Evolutionary conservation across 2,888 invertebrate genomes (phyloP).

Genomic region (Dicranocentrus wangi): DNA sequence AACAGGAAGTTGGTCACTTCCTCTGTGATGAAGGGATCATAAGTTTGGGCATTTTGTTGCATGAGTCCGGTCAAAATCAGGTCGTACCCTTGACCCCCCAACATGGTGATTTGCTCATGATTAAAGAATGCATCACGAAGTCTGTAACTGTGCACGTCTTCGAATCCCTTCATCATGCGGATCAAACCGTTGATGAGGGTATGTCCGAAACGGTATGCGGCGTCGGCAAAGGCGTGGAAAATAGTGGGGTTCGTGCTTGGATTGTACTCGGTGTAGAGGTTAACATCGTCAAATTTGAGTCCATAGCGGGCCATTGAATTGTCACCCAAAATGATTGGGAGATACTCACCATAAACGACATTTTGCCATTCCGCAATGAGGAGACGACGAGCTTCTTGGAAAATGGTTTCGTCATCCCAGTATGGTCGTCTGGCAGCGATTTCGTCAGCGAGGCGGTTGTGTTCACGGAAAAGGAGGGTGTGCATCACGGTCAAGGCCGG

Average conservation of each 20-base stretch:
- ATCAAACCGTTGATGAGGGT: conserved; percentile 70
- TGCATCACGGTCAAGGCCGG: conserved; percentile 71
- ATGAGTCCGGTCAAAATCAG: conserved; percentile 68
- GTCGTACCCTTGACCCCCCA: conserved; percentile 70
- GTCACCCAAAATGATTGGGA: conserved; percentile 70
- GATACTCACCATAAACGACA: conserved; percentile 70
- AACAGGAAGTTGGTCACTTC: conserved; percentile 71
- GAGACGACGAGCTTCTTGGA: conserved; percentile 71
- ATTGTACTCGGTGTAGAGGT: conserved; percentile 64
- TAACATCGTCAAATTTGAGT: conserved; percentile 55
- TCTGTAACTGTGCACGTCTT: conserved; percentile 63
- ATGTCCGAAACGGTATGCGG: conserved; percentile 71
- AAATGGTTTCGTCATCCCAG: conserved; percentile 70
- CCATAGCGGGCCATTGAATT: conserved; percentile 64
- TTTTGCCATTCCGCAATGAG: conserved; percentile 71
- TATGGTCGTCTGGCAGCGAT: conserved; percentile 64
- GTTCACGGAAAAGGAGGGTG: conserved; percentile 70
- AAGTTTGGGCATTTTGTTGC: conserved; percentile 71
- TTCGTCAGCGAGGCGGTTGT: conserved; percentile 71
- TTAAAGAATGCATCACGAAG: conserved; percentile 71
- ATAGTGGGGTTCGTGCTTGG: conserved; percentile 67
- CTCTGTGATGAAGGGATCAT: conserved; percentile 71
- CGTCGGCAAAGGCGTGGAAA: conserved; percentile 70
- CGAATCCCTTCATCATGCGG: conserved; percentile 67
- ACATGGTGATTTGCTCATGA: conserved; percentile 66